Conservation (phyloP, 2,888 invertebrate species). For the Cheilosia grossa region DNA sequence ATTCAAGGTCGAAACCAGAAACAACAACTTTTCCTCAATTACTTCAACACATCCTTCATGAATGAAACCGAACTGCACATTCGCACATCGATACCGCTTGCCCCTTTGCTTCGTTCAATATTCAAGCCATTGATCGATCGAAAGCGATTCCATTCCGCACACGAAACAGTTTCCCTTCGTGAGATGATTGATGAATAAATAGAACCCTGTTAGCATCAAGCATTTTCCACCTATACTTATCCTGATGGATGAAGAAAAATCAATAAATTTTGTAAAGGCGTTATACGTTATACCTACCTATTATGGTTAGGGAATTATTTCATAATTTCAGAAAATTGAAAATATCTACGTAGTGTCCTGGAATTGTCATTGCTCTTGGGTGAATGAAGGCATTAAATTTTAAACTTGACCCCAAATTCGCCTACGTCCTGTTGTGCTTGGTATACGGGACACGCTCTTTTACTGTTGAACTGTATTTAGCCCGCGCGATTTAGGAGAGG, state of each 20-base stretch:
- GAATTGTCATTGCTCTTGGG: conserved; percentile 6
- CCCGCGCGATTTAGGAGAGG: conserved; percentile 21
- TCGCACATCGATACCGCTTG: conserved; percentile 47
- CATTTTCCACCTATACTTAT: conserved; percentile 36
- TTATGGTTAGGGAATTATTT: not conserved
- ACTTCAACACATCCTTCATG: conserved; percentile 60
- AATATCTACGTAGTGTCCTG: not conserved
- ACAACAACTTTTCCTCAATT: conserved; percentile 38
- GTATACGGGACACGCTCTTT: not conserved
- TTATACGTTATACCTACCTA: too few relatives aligned
- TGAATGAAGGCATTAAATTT: conserved; percentile 62
- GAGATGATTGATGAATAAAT: conserved; percentile 69
- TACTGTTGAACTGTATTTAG: conserved; percentile 1
- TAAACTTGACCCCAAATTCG: conserved; percentile 73
- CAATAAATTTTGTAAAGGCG: conserved; percentile 1
- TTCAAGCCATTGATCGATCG: conserved; percentile 51
- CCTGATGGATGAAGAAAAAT: conserved; percentile 38
- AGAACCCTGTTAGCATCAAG: conserved; percentile 37
- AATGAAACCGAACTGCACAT: conserved; percentile 62
- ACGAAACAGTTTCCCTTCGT: conserved; percentile 8
- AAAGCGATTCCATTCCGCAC: conserved; percentile 25
- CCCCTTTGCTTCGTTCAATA: conserved; percentile 5
- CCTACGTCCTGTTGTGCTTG: conserved; percentile 20
- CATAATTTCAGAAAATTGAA: too few relatives aligned
- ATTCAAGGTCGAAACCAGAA: not conserved